Percentiles rank a stretch among this genome's conserved stretches.
Conservation (phyloP, 2,113 vertebrate species). For the Isichthys henryi region DNA sequence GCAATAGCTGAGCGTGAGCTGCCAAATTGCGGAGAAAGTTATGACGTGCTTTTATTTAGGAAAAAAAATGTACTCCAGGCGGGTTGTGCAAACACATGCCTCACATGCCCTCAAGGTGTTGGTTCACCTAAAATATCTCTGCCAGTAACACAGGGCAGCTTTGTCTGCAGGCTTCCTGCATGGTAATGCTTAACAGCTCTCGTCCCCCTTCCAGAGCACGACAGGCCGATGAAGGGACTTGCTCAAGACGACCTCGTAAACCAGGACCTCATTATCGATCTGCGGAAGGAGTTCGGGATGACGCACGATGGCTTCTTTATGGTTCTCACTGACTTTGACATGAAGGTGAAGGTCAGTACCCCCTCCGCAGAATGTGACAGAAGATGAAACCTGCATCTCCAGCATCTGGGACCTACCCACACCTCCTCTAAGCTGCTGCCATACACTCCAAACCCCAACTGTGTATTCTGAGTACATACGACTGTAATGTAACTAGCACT, state of each 20-base stretch:
- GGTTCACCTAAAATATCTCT: neutral
- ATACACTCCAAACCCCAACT: slow-evolving; percentile 28
- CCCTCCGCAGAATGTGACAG: neutral
- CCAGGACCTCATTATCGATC: slow-evolving; percentile 82
- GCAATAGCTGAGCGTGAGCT: neutral
- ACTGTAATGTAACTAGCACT: slow-evolving; percentile 32
- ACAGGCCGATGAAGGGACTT: slow-evolving; percentile 88
- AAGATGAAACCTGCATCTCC: neutral
- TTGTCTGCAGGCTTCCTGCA: neutral
- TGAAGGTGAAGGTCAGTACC: slow-evolving; percentile 78
- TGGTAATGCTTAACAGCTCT: neutral
- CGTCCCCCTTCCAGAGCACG: slow-evolving; percentile 69
- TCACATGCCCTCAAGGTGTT: neutral
- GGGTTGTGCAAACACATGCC: neutral
- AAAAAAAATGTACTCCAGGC: neutral
- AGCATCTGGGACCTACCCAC: neutral
- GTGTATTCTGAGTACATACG: slow-evolving; percentile 36
- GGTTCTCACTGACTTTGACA: slow-evolving; percentile 86
- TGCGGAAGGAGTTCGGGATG: slow-evolving; percentile 90
- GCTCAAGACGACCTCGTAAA: slow-evolving; percentile 85
- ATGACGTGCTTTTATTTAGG: neutral
- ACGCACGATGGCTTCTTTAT: slow-evolving; percentile 92
- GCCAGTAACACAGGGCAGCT: neutral
- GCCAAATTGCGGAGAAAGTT: neutral
- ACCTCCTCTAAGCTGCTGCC: slow-evolving; percentile 12